A percentile compares a stretch with the other conserved stretches of the same genome.
Evolutionary conservation across 2,113 vertebrate species (phyloP).

Genomic region (Pongo abelii): DNA sequence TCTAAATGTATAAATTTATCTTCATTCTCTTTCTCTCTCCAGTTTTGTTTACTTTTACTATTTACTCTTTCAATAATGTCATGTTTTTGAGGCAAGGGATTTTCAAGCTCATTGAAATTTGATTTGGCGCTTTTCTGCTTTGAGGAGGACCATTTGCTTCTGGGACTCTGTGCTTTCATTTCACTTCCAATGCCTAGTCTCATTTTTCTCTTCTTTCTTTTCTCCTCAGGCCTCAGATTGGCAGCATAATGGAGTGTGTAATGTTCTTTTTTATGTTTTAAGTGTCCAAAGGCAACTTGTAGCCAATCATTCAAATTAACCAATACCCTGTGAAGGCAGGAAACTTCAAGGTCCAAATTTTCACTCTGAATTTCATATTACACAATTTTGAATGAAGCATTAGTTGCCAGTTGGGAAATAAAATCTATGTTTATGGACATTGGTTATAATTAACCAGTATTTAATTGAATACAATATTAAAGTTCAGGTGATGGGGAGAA

Average conservation of each 20-base stretch:
- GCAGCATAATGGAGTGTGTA: background rate
- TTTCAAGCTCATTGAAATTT: background rate
- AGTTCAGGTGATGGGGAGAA: background rate
- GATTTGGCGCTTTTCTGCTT: background rate
- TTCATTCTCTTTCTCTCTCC: background rate
- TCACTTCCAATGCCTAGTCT: background rate
- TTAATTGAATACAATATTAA: background rate
- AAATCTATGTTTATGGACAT: background rate
- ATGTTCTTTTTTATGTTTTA: background rate
- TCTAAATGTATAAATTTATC: background rate
- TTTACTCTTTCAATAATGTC: background rate
- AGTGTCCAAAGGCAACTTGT: background rate
- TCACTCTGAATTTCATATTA: background rate
- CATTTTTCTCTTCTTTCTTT: background rate
- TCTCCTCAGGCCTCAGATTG: background rate
- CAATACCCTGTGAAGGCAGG: background rate
- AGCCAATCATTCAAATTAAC: slow-evolving; percentile 26
- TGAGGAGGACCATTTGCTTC: background rate
- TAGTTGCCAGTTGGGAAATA: background rate
- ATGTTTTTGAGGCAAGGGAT: background rate
- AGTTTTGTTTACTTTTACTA: background rate
- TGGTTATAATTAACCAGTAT: background rate
- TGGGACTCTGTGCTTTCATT: background rate
- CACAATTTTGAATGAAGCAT: background rate
- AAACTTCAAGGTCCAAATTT: background rate